Evolutionary conservation across 2,113 vertebrate species (phyloP).

Genomic region (Serilophus lunatus): DNA sequence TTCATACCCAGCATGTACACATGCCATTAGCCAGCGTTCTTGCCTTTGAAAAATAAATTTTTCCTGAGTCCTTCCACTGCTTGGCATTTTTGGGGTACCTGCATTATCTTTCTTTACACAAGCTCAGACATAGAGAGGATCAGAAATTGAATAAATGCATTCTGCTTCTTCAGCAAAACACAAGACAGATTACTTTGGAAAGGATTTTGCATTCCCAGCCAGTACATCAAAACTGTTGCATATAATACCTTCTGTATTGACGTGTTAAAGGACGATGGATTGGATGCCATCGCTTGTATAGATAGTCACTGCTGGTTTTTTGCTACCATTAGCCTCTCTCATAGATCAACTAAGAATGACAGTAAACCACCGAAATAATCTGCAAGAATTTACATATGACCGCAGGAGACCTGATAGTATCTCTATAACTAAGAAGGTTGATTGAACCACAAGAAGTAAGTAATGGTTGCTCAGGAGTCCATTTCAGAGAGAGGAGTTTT

Average conservation of each 20-base stretch:
- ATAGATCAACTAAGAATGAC: neutral
- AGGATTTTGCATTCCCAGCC: neutral
- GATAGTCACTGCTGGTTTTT: rapidly evolving
- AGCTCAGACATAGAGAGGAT: neutral
- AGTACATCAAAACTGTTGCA: neutral
- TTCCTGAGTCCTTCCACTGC: too few relatives aligned
- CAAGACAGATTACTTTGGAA: neutral
- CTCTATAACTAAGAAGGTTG: neutral
- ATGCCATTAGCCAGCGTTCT: too few relatives aligned
- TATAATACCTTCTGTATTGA: neutral
- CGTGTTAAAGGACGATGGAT: neutral
- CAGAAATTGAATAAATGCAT: neutral
- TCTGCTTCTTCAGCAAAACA: neutral
- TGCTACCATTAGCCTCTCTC: neutral
- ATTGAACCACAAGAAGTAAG: neutral
- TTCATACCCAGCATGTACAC: too few relatives aligned
- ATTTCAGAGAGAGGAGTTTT: neutral
- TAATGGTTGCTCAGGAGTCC: neutral
- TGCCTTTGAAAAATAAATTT: too few relatives aligned
- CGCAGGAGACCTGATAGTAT: neutral
- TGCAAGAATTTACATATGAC: neutral
- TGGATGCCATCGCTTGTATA: neutral
- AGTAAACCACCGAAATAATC: neutral
- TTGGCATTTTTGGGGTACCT: too few relatives aligned
- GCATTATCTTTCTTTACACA: too few relatives aligned